These are phyloP conservation scores for Latrodectus hesperus DNA, from an alignment of 2,888 invertebrate species.

Conservation along the genomic window DNA sequence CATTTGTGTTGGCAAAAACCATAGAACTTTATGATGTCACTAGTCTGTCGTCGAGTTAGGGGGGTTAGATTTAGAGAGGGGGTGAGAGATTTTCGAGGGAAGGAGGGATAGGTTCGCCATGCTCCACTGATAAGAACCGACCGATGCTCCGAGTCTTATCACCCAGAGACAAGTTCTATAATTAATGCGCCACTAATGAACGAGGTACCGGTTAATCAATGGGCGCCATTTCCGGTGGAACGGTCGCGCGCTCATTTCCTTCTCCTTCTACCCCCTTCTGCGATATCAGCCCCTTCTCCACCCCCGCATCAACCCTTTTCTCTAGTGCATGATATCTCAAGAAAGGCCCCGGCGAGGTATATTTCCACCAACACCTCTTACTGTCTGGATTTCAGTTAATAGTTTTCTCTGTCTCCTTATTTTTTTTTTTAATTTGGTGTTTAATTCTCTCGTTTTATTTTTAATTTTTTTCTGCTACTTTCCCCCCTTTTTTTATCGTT, in stretches of 20 bases:
- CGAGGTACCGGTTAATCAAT: slow-evolving; percentile 66
- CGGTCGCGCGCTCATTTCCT: slow-evolving; percentile 46
- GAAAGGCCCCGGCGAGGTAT: slow-evolving; percentile 54
- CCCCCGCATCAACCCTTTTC: neutral
- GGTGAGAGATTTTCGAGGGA: neutral
- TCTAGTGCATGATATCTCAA: slow-evolving; percentile 62
- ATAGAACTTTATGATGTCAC: no score
- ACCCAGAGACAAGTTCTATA: slow-evolving; percentile 66
- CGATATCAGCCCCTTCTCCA: slow-evolving; percentile 23
- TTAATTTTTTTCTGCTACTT: neutral
- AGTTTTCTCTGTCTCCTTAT: neutral
- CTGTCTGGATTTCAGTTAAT: neutral
- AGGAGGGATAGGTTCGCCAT: slow-evolving; percentile 11
- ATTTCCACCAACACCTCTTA: slow-evolving; percentile 1
- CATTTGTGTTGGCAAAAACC: slow-evolving; percentile 9
- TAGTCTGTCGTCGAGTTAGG: neutral
- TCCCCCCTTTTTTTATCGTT: neutral
- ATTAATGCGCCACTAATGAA: slow-evolving; percentile 68
- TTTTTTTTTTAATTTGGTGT: neutral
- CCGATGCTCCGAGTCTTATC: slow-evolving; percentile 66
- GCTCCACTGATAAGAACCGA: slow-evolving; percentile 48
- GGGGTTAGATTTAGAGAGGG: neutral
- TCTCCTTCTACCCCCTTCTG: slow-evolving; percentile 25
- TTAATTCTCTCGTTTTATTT: neutral
- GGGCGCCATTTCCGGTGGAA: slow-evolving; percentile 63